A percentile compares a stretch with the other conserved stretches of the same genome.
These are phyloP conservation scores for Osmerus eperlanus DNA, from an alignment of 2,113 vertebrate species.

Conservation along the genomic window DNA sequence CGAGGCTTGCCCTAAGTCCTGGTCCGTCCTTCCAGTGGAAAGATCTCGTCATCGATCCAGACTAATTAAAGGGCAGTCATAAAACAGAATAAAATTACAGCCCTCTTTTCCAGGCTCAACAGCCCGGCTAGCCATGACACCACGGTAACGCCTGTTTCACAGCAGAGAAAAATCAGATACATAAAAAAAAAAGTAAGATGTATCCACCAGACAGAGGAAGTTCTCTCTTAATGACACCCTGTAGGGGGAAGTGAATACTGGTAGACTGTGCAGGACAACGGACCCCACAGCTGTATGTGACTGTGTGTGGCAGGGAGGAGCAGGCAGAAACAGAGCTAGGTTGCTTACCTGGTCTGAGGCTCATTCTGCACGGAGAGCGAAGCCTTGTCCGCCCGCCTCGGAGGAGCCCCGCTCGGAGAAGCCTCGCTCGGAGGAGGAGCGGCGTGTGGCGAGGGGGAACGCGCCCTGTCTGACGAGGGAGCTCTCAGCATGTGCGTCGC, in stretches of 20 bases:
- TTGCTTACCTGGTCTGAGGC: constrained; percentile 73
- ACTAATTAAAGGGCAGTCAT: background rate
- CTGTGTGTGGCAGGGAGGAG: background rate
- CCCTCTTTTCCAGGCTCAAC: constrained; percentile 7
- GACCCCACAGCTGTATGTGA: too few species aligned
- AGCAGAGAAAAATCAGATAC: too few species aligned
- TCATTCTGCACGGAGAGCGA: constrained; percentile 77
- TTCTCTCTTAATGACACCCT: background rate
- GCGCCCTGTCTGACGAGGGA: constrained; percentile 64
- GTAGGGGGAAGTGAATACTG: background rate
- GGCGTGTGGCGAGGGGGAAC: constrained; percentile 83
- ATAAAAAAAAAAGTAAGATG: background rate
- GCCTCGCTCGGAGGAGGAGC: constrained; percentile 56
- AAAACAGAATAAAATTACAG: constrained; percentile 44
- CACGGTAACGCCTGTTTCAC: too few species aligned
- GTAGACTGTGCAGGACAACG: too few species aligned
- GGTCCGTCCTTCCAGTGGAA: too few species aligned
- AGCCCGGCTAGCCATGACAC: background rate
- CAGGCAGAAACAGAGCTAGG: constrained; percentile 13
- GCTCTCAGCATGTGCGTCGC: constrained; percentile 35
- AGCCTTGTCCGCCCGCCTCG: constrained; percentile 79
- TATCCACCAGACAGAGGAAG: background rate
- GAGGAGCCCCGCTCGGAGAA: constrained; percentile 66
- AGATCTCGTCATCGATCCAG: too few species aligned
- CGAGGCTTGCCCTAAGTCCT: too few species aligned